A percentile compares a stretch with the other conserved stretches of the same genome.
Evolutionary conservation across 2,113 vertebrate genomes (phyloP).

Genomic region (Prionailurus viverrinus): DNA sequence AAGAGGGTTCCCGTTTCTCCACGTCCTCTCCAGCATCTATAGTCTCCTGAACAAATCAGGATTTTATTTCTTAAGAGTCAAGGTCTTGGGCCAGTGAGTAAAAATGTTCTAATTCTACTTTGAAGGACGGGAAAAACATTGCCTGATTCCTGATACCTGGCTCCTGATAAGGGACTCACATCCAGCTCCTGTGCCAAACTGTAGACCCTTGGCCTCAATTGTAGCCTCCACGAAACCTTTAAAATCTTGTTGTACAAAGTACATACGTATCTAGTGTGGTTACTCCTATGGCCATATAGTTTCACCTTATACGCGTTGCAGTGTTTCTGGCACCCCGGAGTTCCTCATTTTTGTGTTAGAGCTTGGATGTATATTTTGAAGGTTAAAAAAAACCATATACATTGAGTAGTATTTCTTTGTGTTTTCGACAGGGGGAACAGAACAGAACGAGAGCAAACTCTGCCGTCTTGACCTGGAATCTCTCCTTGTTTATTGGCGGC

Average conservation of each 20-base stretch:
- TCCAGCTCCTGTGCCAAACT: not conserved
- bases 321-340: not conserved
- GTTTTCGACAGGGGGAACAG: not conserved
- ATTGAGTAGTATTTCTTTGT: not conserved
- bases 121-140: not conserved
- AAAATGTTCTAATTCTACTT: not conserved
- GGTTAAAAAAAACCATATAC: not conserved
- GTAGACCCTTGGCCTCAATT: not conserved
- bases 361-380: not conserved
- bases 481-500: not conserved
- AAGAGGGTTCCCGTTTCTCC: no score
- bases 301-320: not conserved
- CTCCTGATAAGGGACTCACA: not conserved
- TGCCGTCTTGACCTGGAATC: not conserved
- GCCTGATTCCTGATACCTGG: not conserved
- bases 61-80: not conserved
- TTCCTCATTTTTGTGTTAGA: not conserved
- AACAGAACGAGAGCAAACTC: not conserved
- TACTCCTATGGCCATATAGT: not conserved
- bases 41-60: no score
- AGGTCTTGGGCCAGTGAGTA: not conserved
- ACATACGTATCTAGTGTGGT: not conserved
- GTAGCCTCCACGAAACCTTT: not conserved
- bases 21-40: no score
- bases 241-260: not conserved